Percentiles rank a stretch among this genome's conserved stretches.
These are phyloP conservation scores for Camponotus vicinus DNA, from an alignment of 1,140 invertebrate genomes.

Conservation along the genomic window DNA sequence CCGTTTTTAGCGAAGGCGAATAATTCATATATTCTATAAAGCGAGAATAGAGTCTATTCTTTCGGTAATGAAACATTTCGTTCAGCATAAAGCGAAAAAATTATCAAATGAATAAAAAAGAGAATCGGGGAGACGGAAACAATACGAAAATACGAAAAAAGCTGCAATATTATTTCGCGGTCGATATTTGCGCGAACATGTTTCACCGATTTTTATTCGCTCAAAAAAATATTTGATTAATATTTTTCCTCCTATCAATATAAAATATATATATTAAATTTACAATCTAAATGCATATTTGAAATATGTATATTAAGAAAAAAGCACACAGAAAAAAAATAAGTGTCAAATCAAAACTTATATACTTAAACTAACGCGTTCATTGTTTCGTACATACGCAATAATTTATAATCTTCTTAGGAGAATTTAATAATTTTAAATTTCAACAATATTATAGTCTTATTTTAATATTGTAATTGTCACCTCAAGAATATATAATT, in stretches of 20 bases:
- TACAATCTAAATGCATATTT: background rate
- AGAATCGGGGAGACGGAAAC: background rate
- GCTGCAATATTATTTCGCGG: slow-evolving; percentile 10
- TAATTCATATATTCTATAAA: slow-evolving; percentile 19
- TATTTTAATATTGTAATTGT: too few relatives aligned
- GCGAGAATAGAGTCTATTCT: slow-evolving; percentile 12
- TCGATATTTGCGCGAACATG: background rate
- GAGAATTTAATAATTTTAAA: too few relatives aligned
- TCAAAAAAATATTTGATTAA: background rate
- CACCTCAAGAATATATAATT: too few relatives aligned
- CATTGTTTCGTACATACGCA: too few relatives aligned
- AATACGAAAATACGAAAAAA: background rate
- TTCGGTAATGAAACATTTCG: slow-evolving; percentile 8
- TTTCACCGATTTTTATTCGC: background rate
- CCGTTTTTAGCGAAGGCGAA: slow-evolving; percentile 48
- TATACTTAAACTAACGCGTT: too few relatives aligned
- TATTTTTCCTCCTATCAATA: background rate
- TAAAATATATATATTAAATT: background rate
- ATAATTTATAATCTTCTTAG: too few relatives aligned
- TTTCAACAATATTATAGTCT: too few relatives aligned
- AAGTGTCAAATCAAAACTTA: too few relatives aligned
- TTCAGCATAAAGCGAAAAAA: slow-evolving; percentile 2
- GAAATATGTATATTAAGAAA: too few relatives aligned
- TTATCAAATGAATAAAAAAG: slow-evolving; percentile 10
- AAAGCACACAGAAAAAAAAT: too few relatives aligned